Evolutionary conservation across 2,888 invertebrate genomes (phyloP).

Genomic region (Strigamia maritima): DNA sequence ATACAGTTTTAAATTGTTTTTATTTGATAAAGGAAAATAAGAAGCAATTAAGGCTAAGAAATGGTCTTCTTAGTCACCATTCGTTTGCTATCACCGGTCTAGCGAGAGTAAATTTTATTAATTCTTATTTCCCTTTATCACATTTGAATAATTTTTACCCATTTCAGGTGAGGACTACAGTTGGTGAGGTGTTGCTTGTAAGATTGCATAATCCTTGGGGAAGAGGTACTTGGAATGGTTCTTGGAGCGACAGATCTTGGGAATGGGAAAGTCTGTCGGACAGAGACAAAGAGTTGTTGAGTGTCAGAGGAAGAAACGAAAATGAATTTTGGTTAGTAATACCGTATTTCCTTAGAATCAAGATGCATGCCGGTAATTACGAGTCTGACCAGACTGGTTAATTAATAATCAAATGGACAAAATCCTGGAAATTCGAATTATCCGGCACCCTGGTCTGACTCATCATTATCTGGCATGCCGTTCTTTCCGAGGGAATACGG

Average conservation of each 20-base stretch:
- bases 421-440: too few relatives aligned
- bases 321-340: conserved; percentile 65
- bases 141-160: neutral
- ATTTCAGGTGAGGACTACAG: conserved; percentile 44
- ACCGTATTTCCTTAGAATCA: too few relatives aligned
- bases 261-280: conserved; percentile 67
- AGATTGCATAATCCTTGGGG: conserved; percentile 67
- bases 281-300: conserved; percentile 63
- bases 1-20: neutral
- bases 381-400: too few relatives aligned
- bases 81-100: conserved; percentile 70
- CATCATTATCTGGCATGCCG: too few relatives aligned
- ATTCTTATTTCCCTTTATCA: neutral
- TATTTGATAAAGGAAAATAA: conserved; percentile 57
- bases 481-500: too few relatives aligned
- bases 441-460: too few relatives aligned
- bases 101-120: conserved; percentile 57
- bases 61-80: conserved; percentile 65
- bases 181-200: conserved; percentile 46
- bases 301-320: conserved; percentile 62
- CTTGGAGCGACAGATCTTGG: conserved; percentile 66
- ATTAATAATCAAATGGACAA: too few relatives aligned
- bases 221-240: conserved; percentile 66
- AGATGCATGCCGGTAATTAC: too few relatives aligned
- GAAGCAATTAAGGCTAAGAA: conserved; percentile 59